These are phyloP conservation scores for Miniopterus natalensis DNA, from an alignment of 2,113 vertebrate genomes.

Conservation along the genomic window DNA sequence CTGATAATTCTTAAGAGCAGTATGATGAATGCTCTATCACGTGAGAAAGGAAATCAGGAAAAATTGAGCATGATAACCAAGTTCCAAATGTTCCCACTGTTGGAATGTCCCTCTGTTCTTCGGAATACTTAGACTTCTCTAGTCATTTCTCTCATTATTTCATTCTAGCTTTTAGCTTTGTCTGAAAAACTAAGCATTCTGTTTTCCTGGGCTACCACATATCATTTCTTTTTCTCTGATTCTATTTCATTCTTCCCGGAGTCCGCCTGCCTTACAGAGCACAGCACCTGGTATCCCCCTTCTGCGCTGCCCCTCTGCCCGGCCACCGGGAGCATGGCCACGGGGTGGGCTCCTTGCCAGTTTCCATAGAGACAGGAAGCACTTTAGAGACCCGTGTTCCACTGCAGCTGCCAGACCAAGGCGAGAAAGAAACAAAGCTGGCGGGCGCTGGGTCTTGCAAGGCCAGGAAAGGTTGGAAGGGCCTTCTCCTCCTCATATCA, in stretches of 20 bases:
- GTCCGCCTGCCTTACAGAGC: constrained; percentile 15
- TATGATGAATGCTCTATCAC: constrained; percentile 49
- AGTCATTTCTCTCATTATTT: not conserved
- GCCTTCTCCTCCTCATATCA: constrained; percentile 70
- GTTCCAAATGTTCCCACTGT: constrained; percentile 17
- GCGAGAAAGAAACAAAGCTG: constrained; percentile 79
- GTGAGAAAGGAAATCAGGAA: constrained; percentile 62
- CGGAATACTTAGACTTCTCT: not conserved
- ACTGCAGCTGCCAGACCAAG: constrained; percentile 76
- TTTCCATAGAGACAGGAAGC: constrained; percentile 83
- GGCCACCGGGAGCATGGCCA: constrained; percentile 63
- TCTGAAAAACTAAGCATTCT: not conserved
- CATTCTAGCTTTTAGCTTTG: not conserved
- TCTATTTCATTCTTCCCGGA: not conserved
- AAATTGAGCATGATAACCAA: constrained; percentile 70
- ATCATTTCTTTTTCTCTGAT: constrained; percentile 56
- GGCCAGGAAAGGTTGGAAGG: constrained; percentile 84
- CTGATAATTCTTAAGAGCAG: constrained; percentile 58
- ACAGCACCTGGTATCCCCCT: constrained; percentile 78
- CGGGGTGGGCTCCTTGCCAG: constrained; percentile 64
- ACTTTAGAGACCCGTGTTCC: constrained; percentile 68
- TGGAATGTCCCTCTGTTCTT: not conserved
- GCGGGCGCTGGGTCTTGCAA: constrained; percentile 75
- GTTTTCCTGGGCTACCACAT: not conserved
- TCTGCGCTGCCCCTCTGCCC: constrained; percentile 66